Evolutionary conservation across 1,140 invertebrate species (phyloP), one percentile per base, ranked within the genome.

Genomic region (Plectrocnemia conspersa): DNA sequence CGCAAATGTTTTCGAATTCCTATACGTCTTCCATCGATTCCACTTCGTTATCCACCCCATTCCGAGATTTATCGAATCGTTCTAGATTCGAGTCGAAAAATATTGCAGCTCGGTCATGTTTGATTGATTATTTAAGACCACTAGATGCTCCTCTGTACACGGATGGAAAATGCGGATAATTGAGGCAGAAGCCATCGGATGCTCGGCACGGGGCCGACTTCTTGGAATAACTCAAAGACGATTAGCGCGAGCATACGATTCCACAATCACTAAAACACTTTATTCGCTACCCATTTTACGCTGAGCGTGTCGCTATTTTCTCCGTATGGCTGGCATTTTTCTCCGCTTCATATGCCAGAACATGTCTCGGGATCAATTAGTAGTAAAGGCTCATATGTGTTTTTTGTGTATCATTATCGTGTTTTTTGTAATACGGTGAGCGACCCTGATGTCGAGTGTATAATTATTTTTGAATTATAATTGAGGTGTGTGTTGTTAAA

Each of bases 121-220:
- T n/a, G 16, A 33, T 33, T 44, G 41, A 22, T 11, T n/a, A 25
- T 23, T 44, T 24, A 10, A 23, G 21, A 19, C 9, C 41, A 15
- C 21, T 13, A 40, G 36, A 40, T 15, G 36, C 2, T 19, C 10
- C 21, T 2, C 21, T 40, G 18, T n/a, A 47, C 44, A 47, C n/a
- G 44, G 25, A 23, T 15, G 23, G 24, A 47, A 47, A 47, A 47
- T 47, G 44, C 44, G 23, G 44, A 47, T 47, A 47, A 47, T 47
- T 47, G 44, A 24, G 23, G 21, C 23, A 42, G 40, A 23, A 29
- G 5, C 44, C 23, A 19, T 42, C 35, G 35, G 35, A 38, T 42
- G 6, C 16, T 27, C 24, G 5, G 44, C 44, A 27, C 24, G 44
- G 24, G 23, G 11, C 25, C 18, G 44, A 47, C 44, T 47, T 47